phyloP scores from a whole-genome alignment of 2,888 invertebrate genomes.

The Athrips mouffetella region DNA sequence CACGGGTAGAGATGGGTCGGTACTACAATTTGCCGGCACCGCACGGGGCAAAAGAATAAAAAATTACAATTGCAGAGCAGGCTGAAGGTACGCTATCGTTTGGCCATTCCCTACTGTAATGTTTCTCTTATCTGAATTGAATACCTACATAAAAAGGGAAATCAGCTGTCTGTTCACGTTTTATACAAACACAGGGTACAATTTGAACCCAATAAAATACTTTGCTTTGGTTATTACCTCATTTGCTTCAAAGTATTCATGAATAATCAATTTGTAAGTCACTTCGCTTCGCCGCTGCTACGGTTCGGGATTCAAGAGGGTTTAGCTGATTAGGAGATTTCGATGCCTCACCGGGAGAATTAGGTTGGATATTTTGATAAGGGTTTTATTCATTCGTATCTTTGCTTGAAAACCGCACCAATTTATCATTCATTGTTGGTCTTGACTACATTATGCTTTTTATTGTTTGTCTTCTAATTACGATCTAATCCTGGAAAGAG shows the following conservation, averaged over 20 bases:
- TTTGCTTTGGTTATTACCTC: conserved; percentile 14
- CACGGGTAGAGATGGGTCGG: too few relatives aligned
- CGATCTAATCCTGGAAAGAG: too few relatives aligned
- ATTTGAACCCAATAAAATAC: neutral
- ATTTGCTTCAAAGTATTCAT: conserved; percentile 42
- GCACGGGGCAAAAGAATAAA: too few relatives aligned
- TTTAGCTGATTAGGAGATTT: conserved; percentile 29
- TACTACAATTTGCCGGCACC: too few relatives aligned
- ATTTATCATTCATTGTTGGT: too few relatives aligned
- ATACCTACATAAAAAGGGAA: neutral
- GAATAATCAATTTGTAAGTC: conserved; percentile 41
- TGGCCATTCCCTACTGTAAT: neutral
- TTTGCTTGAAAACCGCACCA: too few relatives aligned
- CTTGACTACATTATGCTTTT: too few relatives aligned
- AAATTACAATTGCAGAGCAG: conserved; percentile 8
- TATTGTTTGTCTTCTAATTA: too few relatives aligned
- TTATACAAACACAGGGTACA: neutral
- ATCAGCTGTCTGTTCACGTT: neutral
- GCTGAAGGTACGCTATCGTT: neutral
- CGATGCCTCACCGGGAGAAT: conserved; percentile 1
- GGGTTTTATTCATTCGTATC: too few relatives aligned
- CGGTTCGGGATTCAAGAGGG: conserved; percentile 36
- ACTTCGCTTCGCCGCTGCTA: conserved; percentile 29
- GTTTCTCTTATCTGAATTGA: conserved; percentile 5
- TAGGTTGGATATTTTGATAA: neutral